Evolutionary conservation across 2,888 invertebrate genomes (phyloP).

Genomic region (Rhingia rostrata): DNA sequence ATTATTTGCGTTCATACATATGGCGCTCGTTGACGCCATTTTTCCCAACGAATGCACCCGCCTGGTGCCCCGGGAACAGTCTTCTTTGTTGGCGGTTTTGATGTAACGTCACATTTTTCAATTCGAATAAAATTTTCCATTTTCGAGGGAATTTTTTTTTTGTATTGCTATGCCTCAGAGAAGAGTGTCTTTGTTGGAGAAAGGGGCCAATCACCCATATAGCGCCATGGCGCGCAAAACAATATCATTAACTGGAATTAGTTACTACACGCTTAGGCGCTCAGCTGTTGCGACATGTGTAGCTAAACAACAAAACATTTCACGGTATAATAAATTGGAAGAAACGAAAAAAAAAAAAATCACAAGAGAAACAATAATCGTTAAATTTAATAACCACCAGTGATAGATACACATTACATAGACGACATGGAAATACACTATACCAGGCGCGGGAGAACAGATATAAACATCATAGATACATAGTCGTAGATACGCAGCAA

Average conservation of each 20-base stretch:
- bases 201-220: conserved; percentile 48
- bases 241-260: conserved; percentile 58
- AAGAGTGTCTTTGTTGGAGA: conserved; percentile 37
- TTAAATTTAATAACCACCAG: conserved; percentile 58
- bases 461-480: background rate
- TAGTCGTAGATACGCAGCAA: background rate
- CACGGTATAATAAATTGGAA: conserved; percentile 63
- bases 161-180: background rate
- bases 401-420: conserved; percentile 66
- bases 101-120: conserved; percentile 36
- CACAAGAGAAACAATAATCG: conserved; percentile 40
- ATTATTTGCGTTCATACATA: conserved; percentile 19
- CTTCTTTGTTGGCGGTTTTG: background rate
- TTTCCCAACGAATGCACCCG: conserved; percentile 35
- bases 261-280: conserved; percentile 28
- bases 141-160: conserved; percentile 10
- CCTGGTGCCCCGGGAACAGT: conserved; percentile 18
- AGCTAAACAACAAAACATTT: conserved; percentile 41
- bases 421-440: conserved; percentile 68
- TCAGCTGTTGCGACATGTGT: conserved; percentile 57
- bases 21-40: conserved; percentile 1
- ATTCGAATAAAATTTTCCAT: conserved; percentile 11
- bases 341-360: conserved; percentile 7
- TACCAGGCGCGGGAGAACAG: conserved; percentile 2
- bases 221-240: conserved; percentile 45